phyloP scores from a whole-genome alignment of 2,888 invertebrate species.

The Agapostemon virescens region DNA sequence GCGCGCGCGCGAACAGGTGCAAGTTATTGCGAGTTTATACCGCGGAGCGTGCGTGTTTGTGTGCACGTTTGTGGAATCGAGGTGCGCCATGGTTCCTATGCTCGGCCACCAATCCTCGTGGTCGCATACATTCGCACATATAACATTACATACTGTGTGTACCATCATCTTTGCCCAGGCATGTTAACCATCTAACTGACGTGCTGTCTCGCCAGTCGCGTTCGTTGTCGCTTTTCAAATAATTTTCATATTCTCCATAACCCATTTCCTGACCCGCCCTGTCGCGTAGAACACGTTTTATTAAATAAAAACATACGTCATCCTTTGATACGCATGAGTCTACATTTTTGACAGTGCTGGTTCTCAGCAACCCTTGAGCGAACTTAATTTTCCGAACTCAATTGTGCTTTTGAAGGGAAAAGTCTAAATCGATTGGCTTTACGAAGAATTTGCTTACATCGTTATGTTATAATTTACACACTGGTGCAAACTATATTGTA shows the following conservation, averaged over 20 bases:
- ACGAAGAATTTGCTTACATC: too few species aligned
- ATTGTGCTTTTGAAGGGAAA: too few species aligned
- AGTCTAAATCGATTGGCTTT: too few species aligned
- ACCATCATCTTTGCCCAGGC: neutral
- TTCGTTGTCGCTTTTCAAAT: neutral
- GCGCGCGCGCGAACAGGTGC: conserved; percentile 53
- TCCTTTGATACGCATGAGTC: too few species aligned
- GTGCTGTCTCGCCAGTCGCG: neutral
- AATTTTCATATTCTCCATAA: neutral
- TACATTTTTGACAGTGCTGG: too few species aligned
- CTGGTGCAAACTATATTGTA: too few species aligned
- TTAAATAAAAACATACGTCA: neutral
- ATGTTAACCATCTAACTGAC: neutral
- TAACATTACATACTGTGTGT: neutral
- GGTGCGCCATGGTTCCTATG: conserved; percentile 7
- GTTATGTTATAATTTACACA: too few species aligned
- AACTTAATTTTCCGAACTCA: too few species aligned
- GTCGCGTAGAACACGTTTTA: neutral
- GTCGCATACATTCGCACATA: neutral
- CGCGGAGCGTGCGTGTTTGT: neutral
- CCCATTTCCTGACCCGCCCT: neutral
- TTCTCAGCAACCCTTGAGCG: too few species aligned
- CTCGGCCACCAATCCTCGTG: conserved; percentile 19
- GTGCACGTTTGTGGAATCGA: neutral
- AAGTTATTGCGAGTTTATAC: conserved; percentile 59